phyloP scores from a whole-genome alignment of 2,888 invertebrate genomes.

The Mythimna lalbum region DNA sequence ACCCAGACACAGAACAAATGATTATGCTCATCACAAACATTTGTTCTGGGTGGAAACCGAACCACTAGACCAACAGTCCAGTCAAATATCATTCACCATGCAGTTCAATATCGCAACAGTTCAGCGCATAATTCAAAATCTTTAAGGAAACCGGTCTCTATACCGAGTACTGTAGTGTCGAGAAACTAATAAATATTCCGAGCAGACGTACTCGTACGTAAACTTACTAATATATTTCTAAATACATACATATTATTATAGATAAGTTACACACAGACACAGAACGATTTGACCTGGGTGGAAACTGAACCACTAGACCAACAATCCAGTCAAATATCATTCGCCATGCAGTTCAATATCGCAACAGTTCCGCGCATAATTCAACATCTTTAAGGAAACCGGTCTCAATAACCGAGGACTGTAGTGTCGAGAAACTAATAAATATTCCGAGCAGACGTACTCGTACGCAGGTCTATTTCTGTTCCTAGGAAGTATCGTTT shows the following conservation, averaged over 20 bases:
- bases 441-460: constrained; percentile 60
- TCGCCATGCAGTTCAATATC: constrained; percentile 17
- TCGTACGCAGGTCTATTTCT: constrained; percentile 64
- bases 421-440: constrained; percentile 60
- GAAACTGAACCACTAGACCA: too few relatives aligned
- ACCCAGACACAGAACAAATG: too few relatives aligned
- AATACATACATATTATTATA: too few relatives aligned
- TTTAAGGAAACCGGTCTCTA: constrained; percentile 47
- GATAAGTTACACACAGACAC: too few relatives aligned
- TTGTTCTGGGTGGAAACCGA: too few relatives aligned
- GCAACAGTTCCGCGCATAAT: constrained; percentile 41
- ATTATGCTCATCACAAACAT: too few relatives aligned
- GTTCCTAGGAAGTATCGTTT: constrained; percentile 70
- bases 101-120: constrained; percentile 31
- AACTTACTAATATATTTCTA: too few relatives aligned
- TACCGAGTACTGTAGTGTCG: constrained; percentile 53
- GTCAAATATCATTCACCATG: too few relatives aligned
- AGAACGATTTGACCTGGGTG: too few relatives aligned
- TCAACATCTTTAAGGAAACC: constrained; percentile 53
- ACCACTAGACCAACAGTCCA: too few relatives aligned
- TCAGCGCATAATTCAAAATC: constrained; percentile 48
- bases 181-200: constrained; percentile 64
- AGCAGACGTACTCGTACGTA: constrained; percentile 49
- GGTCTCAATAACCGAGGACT: constrained; percentile 43
- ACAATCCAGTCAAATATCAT: too few relatives aligned